These are phyloP conservation scores for Bubo blakistoni DNA, from an alignment of 2,113 vertebrate genomes.

Conservation along the genomic window DNA sequence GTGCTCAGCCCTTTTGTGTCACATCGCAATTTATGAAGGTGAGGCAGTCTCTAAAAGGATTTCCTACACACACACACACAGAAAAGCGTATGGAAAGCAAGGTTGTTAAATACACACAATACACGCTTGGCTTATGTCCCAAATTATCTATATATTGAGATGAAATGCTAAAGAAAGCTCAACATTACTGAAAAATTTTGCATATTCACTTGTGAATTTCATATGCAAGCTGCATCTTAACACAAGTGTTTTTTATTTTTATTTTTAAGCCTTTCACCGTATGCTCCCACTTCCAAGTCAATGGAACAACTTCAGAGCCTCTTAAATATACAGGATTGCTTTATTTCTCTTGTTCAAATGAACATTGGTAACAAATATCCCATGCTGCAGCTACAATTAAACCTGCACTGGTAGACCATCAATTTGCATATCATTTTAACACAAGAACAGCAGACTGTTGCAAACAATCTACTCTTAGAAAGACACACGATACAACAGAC, in stretches of 20 bases:
- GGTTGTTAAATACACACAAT: background rate
- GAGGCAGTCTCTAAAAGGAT: slow-evolving; percentile 31
- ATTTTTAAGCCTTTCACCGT: background rate
- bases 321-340: background rate
- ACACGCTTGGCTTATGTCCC: background rate
- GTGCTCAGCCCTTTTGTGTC: slow-evolving; percentile 55
- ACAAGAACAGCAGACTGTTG: background rate
- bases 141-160: background rate
- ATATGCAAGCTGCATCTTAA: background rate
- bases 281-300: background rate
- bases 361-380: background rate
- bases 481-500: rapidly evolving
- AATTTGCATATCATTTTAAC: too few species aligned
- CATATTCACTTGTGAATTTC: background rate
- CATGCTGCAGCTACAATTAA: background rate
- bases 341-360: background rate
- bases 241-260: background rate
- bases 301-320: background rate
- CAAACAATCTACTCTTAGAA: background rate
- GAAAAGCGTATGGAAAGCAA: background rate
- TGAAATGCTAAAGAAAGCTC: background rate
- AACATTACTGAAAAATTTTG: background rate
- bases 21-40: slow-evolving; percentile 43
- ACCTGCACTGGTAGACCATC: background rate
- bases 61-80: background rate